Base-by-base conservation (phyloP, 2,888 invertebrate genomes). In the Melanophora roralis region DNA sequence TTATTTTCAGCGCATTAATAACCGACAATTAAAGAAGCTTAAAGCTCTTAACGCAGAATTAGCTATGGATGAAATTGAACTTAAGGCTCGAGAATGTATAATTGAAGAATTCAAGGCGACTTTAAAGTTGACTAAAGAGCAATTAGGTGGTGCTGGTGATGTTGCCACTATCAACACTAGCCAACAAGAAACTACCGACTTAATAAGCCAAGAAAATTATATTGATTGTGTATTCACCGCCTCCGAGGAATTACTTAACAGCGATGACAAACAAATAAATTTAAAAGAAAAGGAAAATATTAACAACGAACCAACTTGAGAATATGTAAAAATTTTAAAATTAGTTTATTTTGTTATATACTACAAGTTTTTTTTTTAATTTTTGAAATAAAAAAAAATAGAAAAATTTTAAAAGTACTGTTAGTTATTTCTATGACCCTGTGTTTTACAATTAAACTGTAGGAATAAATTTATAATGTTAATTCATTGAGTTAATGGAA, bases 21-120 rank as follows among this genome's bases (percentile, higher is more conserved):
- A 86, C 2, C 76, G 76, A 0, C 87, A 87, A 40, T 82, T 83
- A 0, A 86, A 86, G 32, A 87, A 86, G 59, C 51, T 90, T 1
- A 87, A 86, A 45, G 88, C 86, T 4, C 76, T 89, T 19, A 82
- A 85, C 12, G 90, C 89, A 0, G 90, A 90, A 81, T 76, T 89
- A 45, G 85, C 85, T 45, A 85, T 88, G 36, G 88, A 87, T 62
- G 87, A 88, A 59, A 87, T 89, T 7, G 90, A 90, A 65, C 55
- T 88, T 6, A 84, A 88, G 53, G 82, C 86, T 0, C 86, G 87
- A 1, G 88, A 90, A 19, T 84, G 85, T 32, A 84, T 86, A 23
- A 86, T 90, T 19, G 84, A 85, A 0, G 85, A 86, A 14, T 86
- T 86, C 36, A 86, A 88, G 77, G 77, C 81, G 8, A 82, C 81